Evolutionary conservation across 2,113 vertebrate genomes (phyloP).

Genomic region (Periophthalmus modestus): DNA sequence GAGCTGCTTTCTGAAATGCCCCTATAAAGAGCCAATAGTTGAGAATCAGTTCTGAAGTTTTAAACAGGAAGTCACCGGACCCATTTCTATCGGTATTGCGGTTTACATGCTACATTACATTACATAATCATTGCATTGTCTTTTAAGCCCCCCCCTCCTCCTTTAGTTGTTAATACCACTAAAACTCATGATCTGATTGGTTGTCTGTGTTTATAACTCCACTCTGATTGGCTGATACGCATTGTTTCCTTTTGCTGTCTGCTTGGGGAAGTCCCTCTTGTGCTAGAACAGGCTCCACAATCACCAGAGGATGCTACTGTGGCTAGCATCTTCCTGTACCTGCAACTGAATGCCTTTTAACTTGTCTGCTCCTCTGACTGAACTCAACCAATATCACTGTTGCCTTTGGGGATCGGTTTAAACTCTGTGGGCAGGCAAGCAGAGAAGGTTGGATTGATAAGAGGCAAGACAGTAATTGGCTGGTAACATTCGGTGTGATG

Average conservation of each 20-base stretch:
- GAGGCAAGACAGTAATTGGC: conserved; percentile 28
- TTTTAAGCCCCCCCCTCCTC: conserved; percentile 19
- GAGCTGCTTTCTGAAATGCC: too few species aligned
- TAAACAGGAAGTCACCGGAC: neutral
- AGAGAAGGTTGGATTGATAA: conserved; percentile 24
- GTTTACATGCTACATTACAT: neutral
- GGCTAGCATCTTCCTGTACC: conserved; percentile 63
- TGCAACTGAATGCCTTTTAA: conserved; percentile 26
- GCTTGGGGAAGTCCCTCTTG: conserved; percentile 68
- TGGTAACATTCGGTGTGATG: conserved; percentile 33
- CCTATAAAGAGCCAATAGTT: too few species aligned
- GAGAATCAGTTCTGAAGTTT: neutral
- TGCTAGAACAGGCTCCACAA: conserved; percentile 45
- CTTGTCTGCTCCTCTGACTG: conserved; percentile 21
- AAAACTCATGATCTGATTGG: conserved; percentile 36
- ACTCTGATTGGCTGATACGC: conserved; percentile 48
- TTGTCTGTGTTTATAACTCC: conserved; percentile 40
- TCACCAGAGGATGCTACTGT: conserved; percentile 60
- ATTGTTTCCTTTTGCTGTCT: conserved; percentile 68
- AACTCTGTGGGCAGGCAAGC: conserved; percentile 32
- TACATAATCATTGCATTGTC: neutral
- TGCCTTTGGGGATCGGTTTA: conserved; percentile 21
- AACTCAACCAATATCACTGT: conserved; percentile 14
- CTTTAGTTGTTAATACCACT: conserved; percentile 53
- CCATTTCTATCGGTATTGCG: neutral